A percentile compares a stretch with the other conserved stretches of the same genome.
Conservation (phyloP, 2,888 invertebrate species). For the Nomada hirtipes region DNA sequence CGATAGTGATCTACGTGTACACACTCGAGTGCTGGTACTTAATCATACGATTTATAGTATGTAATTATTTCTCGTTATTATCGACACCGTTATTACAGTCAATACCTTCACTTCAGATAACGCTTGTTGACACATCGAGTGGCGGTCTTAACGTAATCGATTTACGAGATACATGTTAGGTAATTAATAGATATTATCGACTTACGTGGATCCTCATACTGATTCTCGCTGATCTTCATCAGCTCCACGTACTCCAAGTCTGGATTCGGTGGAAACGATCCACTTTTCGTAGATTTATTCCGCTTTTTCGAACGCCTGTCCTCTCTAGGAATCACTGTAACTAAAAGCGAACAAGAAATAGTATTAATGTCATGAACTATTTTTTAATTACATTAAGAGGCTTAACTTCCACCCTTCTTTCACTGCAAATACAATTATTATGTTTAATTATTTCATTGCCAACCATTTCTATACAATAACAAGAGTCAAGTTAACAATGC, state of each 20-base stretch:
- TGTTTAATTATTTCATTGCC: too few species aligned
- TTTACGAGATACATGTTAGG: neutral
- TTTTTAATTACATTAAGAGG: too few species aligned
- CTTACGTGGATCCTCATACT: constrained; percentile 85
- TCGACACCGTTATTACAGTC: neutral
- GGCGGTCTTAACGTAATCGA: neutral
- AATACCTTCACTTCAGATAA: neutral
- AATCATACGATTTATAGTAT: neutral
- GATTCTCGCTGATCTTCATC: constrained; percentile 85
- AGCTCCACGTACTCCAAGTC: constrained; percentile 86
- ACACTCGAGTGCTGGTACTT: too few species aligned
- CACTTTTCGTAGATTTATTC: constrained; percentile 60
- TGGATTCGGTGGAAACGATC: constrained; percentile 64
- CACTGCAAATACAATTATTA: too few species aligned
- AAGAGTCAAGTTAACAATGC: too few species aligned
- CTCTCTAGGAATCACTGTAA: constrained; percentile 56
- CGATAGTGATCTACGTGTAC: too few species aligned
- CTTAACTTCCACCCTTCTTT: too few species aligned
- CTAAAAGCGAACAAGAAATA: constrained; percentile 5
- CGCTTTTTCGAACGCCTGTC: constrained; percentile 18
- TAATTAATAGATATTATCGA: constrained; percentile 37
- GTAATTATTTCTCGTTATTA: neutral
- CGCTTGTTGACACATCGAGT: neutral
- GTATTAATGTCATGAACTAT: too few species aligned
- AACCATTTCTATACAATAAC: too few species aligned